Percentiles rank a stretch among this genome's conserved stretches.
Evolutionary conservation across 2,888 invertebrate species (phyloP).

Genomic region (Synergus gifuensis): DNA sequence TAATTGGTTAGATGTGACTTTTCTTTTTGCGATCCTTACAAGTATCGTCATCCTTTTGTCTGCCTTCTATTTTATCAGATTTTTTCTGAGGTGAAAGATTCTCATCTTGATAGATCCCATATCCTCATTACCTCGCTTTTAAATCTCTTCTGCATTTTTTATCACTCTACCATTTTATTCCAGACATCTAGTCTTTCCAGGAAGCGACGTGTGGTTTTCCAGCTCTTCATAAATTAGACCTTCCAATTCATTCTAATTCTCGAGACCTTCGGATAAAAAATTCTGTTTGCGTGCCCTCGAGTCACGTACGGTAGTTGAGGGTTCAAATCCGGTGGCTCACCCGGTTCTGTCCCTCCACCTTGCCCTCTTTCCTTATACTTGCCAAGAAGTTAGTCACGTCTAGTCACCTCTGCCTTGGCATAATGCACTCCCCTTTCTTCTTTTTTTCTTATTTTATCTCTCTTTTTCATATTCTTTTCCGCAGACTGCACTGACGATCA

Average conservation of each 20-base stretch:
- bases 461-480: constrained; percentile 4
- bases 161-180: no score
- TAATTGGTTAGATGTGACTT: neutral
- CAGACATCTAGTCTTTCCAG: neutral
- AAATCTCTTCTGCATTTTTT: constrained; percentile 13
- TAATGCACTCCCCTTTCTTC: neutral
- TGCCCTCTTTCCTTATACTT: constrained; percentile 29
- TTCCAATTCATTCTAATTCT: constrained; percentile 39
- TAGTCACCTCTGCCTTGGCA: constrained; percentile 53
- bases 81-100: neutral
- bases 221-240: constrained; percentile 26
- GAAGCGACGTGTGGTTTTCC: neutral
- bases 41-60: neutral
- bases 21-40: neutral
- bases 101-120: neutral
- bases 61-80: neutral
- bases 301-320: constrained; percentile 48
- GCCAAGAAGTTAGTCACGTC: constrained; percentile 59
- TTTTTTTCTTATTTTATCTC: neutral
- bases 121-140: constrained; percentile 1
- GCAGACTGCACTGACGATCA: neutral
- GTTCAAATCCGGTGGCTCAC: constrained; percentile 43
- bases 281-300: constrained; percentile 47
- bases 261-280: constrained; percentile 28
- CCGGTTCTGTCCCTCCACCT: neutral